Percentiles rank a stretch among this genome's conserved stretches.
Conservation (phyloP, 2,888 invertebrate species). For the Xanthia icteritia region DNA sequence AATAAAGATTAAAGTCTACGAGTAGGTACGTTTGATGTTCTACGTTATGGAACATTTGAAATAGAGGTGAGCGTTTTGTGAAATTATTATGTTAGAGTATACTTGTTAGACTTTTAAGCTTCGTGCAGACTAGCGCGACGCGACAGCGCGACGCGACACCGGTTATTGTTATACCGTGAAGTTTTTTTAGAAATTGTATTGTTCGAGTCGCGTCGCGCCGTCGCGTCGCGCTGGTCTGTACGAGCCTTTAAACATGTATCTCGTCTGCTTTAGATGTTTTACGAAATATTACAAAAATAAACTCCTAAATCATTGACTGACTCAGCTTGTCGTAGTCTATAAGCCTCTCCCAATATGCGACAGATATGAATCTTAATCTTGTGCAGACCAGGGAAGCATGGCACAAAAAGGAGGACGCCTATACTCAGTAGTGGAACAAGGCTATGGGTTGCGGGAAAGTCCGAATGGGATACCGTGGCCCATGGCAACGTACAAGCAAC, state of each 20-base stretch:
- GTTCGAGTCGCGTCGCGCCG: too few relatives aligned
- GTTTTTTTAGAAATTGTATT: too few relatives aligned
- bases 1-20: neutral
- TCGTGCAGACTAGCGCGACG: too few relatives aligned
- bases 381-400: neutral
- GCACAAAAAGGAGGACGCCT: neutral
- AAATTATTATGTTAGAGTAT: neutral
- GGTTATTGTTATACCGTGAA: too few relatives aligned
- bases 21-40: neutral
- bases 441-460: too few relatives aligned
- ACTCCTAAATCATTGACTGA: neutral
- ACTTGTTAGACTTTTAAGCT: neutral
- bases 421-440: too few relatives aligned
- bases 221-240: too few relatives aligned
- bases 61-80: neutral
- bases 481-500: too few relatives aligned
- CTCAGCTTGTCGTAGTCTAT: neutral
- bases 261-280: neutral
- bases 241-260: too few relatives aligned
- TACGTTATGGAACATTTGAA: neutral
- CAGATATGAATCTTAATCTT: neutral
- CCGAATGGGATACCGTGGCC: too few relatives aligned
- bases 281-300: neutral
- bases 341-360: neutral
- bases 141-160: too few relatives aligned